Evolutionary conservation across 2,888 invertebrate species (phyloP), one percentile per base, ranked within the genome.

Genomic region (Disparrhopalites patrizii): DNA sequence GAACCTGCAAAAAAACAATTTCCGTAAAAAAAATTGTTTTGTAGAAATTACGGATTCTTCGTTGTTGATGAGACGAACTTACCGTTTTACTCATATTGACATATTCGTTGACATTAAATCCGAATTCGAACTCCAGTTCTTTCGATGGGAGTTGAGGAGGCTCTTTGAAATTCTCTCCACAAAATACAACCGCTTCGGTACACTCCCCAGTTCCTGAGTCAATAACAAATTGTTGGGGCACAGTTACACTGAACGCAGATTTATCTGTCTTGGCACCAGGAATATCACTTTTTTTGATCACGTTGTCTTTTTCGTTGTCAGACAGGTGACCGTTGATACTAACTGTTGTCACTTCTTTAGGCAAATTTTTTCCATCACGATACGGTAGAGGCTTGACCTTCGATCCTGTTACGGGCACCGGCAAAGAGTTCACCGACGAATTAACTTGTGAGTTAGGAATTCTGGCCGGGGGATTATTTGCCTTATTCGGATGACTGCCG

Each of bases 121-220:
- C 72, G 52, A 72, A 70, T 7, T 68, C 70, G 57, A 72, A 69
- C 28, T 70, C 67, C 30, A 68, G 65, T 15, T 62, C 67, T 51
- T 47, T 56, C 2, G 55, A 55, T 7, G 69, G 65, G 3, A 70
- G 25, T n/a, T 66, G 58, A 10, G 70, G 62, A 28, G 57, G 65
- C 30, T 72, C 66, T 20, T 67, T 67, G 62, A 72, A 72, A 33
- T 72, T 69, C 40, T 70, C 70, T 47, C 72, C 72, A 43, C 70
- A 72, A 50, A 72, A 72, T 1, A 72, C 67, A 2, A 72, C 72
- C 15, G 72, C 66, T 33, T 70, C 69, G 15, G 60, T 54, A n/a
- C 54, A 31, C 31, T 62, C 52, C 1, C 62, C 67, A 23, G 65
- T 62, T 33, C 68, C 67, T 20, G 62, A 31, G 30, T 55, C 65